Evolutionary conservation across 23 tunicate species (phyloP).

Genomic region (Halocynthia roretzi): DNA sequence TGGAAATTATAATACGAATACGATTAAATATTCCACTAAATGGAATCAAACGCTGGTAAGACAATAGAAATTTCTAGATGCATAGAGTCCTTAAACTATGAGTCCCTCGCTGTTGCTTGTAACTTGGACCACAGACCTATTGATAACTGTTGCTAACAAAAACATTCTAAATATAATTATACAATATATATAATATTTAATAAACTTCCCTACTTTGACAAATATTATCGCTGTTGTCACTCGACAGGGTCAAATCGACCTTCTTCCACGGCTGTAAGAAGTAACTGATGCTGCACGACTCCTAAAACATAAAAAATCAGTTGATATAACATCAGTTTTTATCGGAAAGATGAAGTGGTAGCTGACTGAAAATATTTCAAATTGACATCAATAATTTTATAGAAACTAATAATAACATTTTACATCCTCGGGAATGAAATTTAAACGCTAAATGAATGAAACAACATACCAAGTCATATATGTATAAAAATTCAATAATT

Average conservation of each 20-base stretch:
- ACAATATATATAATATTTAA: not conserved
- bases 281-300: not conserved
- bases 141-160: not conserved
- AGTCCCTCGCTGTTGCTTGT: no score
- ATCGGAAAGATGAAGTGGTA: not conserved
- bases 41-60: not conserved
- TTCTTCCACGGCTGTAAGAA: constrained; percentile 11
- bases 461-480: not conserved
- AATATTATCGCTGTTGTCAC: no score
- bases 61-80: no score
- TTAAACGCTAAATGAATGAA: no score
- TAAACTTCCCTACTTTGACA: not conserved
- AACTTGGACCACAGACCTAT: no score
- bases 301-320: not conserved
- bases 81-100: no score
- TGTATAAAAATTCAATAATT: not conserved
- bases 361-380: not conserved
- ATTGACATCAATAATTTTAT: not conserved
- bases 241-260: not conserved
- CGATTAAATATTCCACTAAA: no score
- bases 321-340: not conserved
- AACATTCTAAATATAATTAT: not conserved
- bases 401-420: not conserved
- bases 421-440: not conserved
- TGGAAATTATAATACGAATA: not conserved